phyloP scores from a whole-genome alignment of 2,797 vertebrate species.

The Sciaenops ocellatus region DNA sequence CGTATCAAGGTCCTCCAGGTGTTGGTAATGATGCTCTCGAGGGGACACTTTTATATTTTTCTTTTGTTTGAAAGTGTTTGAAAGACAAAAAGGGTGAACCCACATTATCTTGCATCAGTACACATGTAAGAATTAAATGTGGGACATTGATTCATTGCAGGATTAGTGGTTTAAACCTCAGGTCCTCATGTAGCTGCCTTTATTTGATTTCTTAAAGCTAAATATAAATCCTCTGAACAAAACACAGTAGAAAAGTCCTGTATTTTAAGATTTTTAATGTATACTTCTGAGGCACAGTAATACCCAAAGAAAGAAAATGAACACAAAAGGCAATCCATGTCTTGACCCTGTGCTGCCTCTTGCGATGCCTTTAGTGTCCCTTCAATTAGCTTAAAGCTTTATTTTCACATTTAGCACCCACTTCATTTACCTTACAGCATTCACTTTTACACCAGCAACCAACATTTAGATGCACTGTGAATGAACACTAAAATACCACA shows the following conservation, averaged over 20 bases:
- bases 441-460: conserved; percentile 51
- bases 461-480: conserved; percentile 22
- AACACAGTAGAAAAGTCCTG: conserved; percentile 9
- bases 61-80: background rate
- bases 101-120: background rate
- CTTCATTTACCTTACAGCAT: conserved; percentile 53
- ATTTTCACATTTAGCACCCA: conserved; percentile 69
- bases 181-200: background rate
- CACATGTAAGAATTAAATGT: background rate
- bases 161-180: background rate
- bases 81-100: background rate
- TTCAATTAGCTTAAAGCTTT: conserved; percentile 57
- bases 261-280: conserved; percentile 60
- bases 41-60: background rate
- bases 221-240: background rate
- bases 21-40: background rate
- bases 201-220: no score
- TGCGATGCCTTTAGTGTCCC: conserved; percentile 40
- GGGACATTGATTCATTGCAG: background rate
- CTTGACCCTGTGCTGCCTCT: conserved; percentile 30
- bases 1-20: background rate
- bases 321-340: conserved; percentile 63
- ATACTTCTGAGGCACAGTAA: conserved; percentile 73
- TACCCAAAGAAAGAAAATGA: conserved; percentile 62
- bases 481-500: conserved; percentile 41